These are phyloP conservation scores for Trichomycterus rosablanca DNA, from an alignment of 2,113 vertebrate genomes.

Conservation along the genomic window DNA sequence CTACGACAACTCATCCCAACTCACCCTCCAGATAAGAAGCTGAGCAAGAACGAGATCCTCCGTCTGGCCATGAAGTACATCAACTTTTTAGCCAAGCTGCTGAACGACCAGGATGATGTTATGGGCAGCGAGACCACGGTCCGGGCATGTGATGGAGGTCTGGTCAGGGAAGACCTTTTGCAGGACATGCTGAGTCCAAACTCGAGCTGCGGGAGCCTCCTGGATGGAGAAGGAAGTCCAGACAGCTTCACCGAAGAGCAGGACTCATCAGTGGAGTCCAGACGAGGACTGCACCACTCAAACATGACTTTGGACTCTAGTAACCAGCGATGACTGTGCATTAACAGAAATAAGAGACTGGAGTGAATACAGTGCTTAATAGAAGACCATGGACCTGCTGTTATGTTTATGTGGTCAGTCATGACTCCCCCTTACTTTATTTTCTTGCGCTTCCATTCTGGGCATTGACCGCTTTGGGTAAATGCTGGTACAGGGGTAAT, in stretches of 20 bases:
- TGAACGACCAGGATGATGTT: conserved; percentile 82
- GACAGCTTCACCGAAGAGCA: conserved; percentile 82
- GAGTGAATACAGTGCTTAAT: conserved; percentile 1
- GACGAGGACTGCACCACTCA: conserved; percentile 68
- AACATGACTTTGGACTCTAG: conserved; percentile 69
- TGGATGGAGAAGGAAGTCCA: conserved; percentile 78
- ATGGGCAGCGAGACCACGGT: conserved; percentile 65
- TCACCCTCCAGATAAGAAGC: conserved; percentile 85
- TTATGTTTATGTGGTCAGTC: conserved; percentile 36
- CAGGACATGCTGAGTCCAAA: conserved; percentile 82
- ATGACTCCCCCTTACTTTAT: conserved; percentile 2
- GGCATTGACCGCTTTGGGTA: conserved; percentile 25
- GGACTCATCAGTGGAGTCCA: conserved; percentile 63
- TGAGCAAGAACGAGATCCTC: conserved; percentile 89
- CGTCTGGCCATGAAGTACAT: conserved; percentile 87
- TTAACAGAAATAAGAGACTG: conserved; percentile 2
- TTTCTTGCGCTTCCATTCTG: conserved; percentile 20
- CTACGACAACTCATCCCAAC: conserved; percentile 85
- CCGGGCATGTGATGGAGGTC: conserved; percentile 52
- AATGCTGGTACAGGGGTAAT: conserved; percentile 36
- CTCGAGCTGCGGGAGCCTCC: conserved; percentile 81
- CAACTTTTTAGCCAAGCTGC: conserved; percentile 80
- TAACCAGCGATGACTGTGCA: conserved; percentile 71
- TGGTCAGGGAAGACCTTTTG: conserved; percentile 75
- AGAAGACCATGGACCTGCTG: conserved; percentile 16